phyloP scores from a whole-genome alignment of 1,140 invertebrate species.

The Helicoverpa zea region DNA sequence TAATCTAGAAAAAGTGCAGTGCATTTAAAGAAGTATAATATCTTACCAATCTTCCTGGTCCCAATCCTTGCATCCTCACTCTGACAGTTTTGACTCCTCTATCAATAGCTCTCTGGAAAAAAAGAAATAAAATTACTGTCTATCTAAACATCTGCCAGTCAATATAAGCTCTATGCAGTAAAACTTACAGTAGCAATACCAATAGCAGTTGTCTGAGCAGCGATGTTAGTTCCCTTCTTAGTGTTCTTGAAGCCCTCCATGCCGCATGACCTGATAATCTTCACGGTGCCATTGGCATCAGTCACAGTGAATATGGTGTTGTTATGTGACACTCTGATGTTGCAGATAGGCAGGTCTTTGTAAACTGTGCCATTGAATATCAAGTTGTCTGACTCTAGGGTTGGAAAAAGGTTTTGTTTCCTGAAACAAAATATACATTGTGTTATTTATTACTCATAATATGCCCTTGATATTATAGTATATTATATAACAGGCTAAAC shows the following conservation, averaged over 20 bases:
- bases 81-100: conserved; percentile 91
- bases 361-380: conserved; percentile 93
- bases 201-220: conserved; percentile 97
- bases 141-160: conserved; percentile 6
- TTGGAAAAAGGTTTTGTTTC: conserved; percentile 91
- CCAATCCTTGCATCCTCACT: conserved; percentile 93
- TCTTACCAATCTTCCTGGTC: conserved; percentile 95
- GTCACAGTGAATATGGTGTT: conserved; percentile 95
- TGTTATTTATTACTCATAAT: too few relatives aligned
- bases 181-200: conserved; percentile 90
- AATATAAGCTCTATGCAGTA: conserved; percentile 20
- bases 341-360: conserved; percentile 93
- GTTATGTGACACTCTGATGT: conserved; percentile 93
- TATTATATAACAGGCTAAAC: too few relatives aligned
- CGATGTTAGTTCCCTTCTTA: conserved; percentile 98
- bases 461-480: too few relatives aligned
- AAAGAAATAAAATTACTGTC: conserved; percentile 9
- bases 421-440: conserved; percentile 82
- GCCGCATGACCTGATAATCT: conserved; percentile 91
- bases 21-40: neutral
- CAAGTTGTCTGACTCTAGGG: conserved; percentile 89
- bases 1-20: too few relatives aligned
- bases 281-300: conserved; percentile 89
- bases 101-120: conserved; percentile 90
- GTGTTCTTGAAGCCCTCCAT: conserved; percentile 98